phyloP scores from a whole-genome alignment of 2,797 vertebrate species.

The Rhincodon typus region DNA sequence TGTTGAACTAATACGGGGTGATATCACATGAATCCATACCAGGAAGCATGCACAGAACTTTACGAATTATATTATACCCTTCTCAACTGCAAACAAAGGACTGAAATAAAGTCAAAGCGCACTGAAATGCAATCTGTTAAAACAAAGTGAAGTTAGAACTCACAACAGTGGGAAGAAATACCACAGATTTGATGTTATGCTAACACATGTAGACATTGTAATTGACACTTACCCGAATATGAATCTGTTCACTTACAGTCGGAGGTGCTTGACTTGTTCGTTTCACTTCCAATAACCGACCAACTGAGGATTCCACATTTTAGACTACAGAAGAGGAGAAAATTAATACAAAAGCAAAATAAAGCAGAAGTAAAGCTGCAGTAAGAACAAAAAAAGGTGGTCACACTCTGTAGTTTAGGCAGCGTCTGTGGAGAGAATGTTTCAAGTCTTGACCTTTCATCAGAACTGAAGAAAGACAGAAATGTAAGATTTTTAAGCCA shows the following conservation, averaged over 20 bases:
- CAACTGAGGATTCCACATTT: too few species aligned
- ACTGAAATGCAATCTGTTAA: background rate
- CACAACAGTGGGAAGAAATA: background rate
- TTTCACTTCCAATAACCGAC: conserved; percentile 72
- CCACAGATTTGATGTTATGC: background rate
- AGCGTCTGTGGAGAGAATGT: background rate
- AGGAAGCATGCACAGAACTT: background rate
- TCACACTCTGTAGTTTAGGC: background rate
- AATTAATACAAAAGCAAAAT: background rate
- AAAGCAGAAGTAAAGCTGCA: background rate
- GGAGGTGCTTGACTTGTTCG: conserved; percentile 66
- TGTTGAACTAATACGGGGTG: background rate
- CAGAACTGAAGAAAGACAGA: too few species aligned
- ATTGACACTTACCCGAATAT: conserved; percentile 60
- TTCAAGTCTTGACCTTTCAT: too few species aligned
- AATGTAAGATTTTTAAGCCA: too few species aligned
- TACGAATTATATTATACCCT: background rate
- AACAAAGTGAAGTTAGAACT: background rate
- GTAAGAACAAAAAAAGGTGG: background rate
- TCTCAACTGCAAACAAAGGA: too few species aligned
- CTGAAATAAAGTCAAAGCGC: background rate
- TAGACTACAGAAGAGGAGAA: too few species aligned
- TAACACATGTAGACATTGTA: background rate
- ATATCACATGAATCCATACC: background rate
- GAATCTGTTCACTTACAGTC: conserved; percentile 71